These are phyloP conservation scores for Geophilus truncorum DNA, from an alignment of 2,888 invertebrate species.

Conservation along the genomic window DNA sequence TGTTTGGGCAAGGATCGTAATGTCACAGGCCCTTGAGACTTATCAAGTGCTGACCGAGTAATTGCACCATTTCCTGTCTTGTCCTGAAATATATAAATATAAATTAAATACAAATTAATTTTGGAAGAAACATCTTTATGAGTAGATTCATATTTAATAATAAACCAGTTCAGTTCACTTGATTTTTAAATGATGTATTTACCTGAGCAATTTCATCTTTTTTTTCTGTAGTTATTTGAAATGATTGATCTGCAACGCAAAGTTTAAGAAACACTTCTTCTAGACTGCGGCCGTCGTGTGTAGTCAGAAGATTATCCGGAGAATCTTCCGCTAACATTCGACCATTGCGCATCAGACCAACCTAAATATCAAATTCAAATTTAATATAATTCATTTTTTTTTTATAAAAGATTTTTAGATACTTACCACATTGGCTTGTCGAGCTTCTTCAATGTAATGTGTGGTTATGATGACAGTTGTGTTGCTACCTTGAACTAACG, in stretches of 20 bases:
- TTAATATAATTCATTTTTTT: not conserved
- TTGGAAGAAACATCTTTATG: not conserved
- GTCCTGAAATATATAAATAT: not conserved
- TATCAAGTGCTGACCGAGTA: not conserved
- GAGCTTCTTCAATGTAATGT: slow-evolving; percentile 50
- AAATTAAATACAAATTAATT: not conserved
- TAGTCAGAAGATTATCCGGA: slow-evolving; percentile 44
- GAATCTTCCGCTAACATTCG: slow-evolving; percentile 47
- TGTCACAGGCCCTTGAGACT: not conserved
- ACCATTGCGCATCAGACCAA: slow-evolving; percentile 50
- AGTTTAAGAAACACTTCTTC: slow-evolving; percentile 49
- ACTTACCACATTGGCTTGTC: slow-evolving; percentile 76
- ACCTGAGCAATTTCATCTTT: not conserved
- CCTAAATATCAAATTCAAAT: slow-evolving; percentile 36
- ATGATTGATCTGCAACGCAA: slow-evolving; percentile 41
- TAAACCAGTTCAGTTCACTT: too few species aligned
- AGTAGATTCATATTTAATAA: too few species aligned
- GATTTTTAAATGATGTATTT: not conserved
- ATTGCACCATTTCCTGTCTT: not conserved
- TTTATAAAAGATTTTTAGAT: not conserved
- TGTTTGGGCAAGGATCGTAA: slow-evolving; percentile 17
- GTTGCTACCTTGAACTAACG: slow-evolving; percentile 44
- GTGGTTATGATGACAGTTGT: slow-evolving; percentile 50
- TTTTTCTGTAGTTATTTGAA: not conserved
- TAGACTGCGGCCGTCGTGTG: slow-evolving; percentile 43